phyloP scores from a whole-genome alignment of 2,113 vertebrate species.

The Eurypyga helias region DNA sequence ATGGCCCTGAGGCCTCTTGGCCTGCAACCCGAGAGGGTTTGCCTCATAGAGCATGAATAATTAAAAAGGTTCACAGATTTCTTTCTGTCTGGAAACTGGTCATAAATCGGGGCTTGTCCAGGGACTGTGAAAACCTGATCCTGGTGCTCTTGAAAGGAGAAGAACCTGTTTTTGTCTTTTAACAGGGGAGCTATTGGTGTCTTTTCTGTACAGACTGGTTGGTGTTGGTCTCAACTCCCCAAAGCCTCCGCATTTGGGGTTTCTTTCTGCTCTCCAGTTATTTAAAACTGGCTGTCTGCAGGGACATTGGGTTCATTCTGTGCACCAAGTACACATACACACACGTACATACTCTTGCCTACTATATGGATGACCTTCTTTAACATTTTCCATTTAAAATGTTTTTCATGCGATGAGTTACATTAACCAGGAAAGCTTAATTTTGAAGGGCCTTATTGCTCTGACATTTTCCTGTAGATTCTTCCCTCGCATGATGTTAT shows the following conservation, averaged over 20 bases:
- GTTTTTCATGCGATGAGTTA: not conserved
- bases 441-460: not conserved
- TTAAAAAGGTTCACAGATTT: constrained; percentile 49
- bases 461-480: not conserved
- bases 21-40: constrained; percentile 40
- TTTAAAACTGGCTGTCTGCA: not conserved
- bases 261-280: not conserved
- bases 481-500: not conserved
- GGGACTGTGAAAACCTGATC: constrained; percentile 32
- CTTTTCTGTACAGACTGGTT: not conserved
- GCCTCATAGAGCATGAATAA: constrained; percentile 40
- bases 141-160: not conserved
- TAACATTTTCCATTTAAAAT: not conserved
- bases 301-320: rapidly evolving
- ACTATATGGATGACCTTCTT: not conserved
- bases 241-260: rapidly evolving
- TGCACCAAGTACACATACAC: not conserved
- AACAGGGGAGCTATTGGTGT: not conserved
- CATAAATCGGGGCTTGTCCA: not conserved
- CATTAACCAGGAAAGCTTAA: not conserved
- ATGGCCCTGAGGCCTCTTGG: not conserved
- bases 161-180: constrained; percentile 14
- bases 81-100: constrained; percentile 38
- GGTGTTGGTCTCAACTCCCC: not conserved
- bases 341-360: not conserved